Base-by-base conservation (phyloP, 2,113 vertebrate genomes). In the Heloderma charlesbogerti region DNA sequence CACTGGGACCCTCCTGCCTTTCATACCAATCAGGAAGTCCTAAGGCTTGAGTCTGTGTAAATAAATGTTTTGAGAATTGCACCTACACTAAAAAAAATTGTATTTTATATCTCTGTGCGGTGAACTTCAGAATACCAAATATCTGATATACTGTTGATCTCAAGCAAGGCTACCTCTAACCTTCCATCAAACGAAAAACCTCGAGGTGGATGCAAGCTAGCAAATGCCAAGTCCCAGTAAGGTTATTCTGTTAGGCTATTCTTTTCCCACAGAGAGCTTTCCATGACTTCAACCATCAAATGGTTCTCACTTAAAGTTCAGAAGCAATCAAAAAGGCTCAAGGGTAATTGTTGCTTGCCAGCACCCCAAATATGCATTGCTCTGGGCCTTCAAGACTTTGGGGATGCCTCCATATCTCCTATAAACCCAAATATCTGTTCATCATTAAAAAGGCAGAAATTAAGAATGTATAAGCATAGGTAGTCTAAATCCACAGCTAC, bases 121-220 rank as follows among this genome's bases (percentile, higher is more conserved):
- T 95, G 92, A 96, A 92, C 94, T 94, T 96, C 57, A 82, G 93
- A 95, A 94, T 95, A 96, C 96, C 95, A 95, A 95, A 92, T 93
- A 96, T 95, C 91, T 93, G 94, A 92, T 92, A 96, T 92, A 94
- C 96, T 96, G 96, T 95, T 96, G 97, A 97, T 97, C 91, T 95
- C 94, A 97, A 96, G 92, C 93, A 94, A 94, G 94, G 90, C 92
- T 96, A 95, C 92, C 84, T 88, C 92, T 96, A 95, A 96, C 96
- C 93, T 96, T 96, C 96, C 91, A 97, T 97, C 96, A 97, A 95
- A 96, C 75, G 92, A 96, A 96, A 96, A 96, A 94, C 94, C 94
- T 97, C 95, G 95, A 97, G 96, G 97, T 97, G 94, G 97, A 97
- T 97, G 69, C 93, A 95, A 94, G 95, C 94, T 89, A 96, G 96